Evolutionary conservation across 30 jellyfish, hydroid and myxozoan species (phyloP).

Genomic region (Morbakka virulenta): DNA sequence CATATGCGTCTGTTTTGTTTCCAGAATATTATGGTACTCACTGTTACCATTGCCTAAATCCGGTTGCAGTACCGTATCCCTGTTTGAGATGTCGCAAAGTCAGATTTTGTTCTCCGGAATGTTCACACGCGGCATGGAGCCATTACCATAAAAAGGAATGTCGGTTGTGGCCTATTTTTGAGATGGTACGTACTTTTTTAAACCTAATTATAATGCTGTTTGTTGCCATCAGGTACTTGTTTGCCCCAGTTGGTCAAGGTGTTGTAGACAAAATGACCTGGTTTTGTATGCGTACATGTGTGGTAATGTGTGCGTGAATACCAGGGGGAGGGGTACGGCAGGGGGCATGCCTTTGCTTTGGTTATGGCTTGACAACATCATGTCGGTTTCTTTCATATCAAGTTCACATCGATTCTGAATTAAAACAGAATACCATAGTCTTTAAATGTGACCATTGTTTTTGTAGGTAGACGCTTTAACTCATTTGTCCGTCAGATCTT

Average conservation of each 20-base stretch:
- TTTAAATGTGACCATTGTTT: not conserved
- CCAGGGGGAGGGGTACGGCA: too few species aligned
- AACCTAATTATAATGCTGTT: too few species aligned
- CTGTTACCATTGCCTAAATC: constrained; percentile 65
- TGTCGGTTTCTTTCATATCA: too few species aligned
- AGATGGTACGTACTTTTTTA: constrained; percentile 38
- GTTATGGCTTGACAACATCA: too few species aligned
- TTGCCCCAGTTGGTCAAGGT: too few species aligned
- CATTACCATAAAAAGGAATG: constrained; percentile 57
- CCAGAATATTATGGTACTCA: constrained; percentile 56
- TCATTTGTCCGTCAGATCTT: constrained; percentile 52
- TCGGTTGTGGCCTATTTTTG: constrained; percentile 66
- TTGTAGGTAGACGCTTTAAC: constrained; percentile 63
- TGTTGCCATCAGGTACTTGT: too few species aligned
- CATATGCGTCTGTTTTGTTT: constrained; percentile 64
- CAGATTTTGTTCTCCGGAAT: constrained; percentile 51
- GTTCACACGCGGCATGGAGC: constrained; percentile 38
- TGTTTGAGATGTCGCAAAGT: constrained; percentile 64
- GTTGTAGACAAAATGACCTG: too few species aligned
- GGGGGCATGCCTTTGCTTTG: too few species aligned
- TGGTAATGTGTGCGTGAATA: too few species aligned
- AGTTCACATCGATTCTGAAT: too few species aligned
- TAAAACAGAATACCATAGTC: not conserved
- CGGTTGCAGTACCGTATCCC: constrained; percentile 65
- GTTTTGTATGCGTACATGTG: too few species aligned